Conservation (phyloP, 1,140 invertebrate species). For the Papilio glaucus region DNA sequence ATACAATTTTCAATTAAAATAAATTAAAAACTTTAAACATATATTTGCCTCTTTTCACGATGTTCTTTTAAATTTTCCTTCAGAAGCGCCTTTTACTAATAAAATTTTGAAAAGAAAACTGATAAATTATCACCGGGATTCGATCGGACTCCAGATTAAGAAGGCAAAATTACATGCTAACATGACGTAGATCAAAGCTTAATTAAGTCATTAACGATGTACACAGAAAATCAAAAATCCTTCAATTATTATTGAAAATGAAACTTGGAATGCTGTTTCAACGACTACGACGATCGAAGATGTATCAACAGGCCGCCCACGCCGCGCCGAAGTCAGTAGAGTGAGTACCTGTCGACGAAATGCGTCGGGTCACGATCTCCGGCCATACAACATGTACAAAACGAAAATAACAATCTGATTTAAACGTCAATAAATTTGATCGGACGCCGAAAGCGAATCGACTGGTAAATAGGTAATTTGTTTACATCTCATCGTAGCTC, state of each 20-base stretch:
- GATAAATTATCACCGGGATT: too few relatives aligned
- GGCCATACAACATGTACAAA: neutral
- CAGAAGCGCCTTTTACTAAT: too few relatives aligned
- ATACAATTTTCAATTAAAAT: too few relatives aligned
- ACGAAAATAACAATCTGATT: conserved; percentile 10
- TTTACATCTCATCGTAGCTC: conserved; percentile 42
- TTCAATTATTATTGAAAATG: neutral
- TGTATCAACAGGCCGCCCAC: neutral
- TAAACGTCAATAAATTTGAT: neutral
- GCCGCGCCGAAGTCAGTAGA: neutral
- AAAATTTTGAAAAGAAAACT: too few relatives aligned
- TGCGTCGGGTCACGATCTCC: neutral
- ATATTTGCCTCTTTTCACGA: too few relatives aligned
- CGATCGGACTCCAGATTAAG: too few relatives aligned
- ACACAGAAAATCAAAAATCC: too few relatives aligned
- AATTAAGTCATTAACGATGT: too few relatives aligned
- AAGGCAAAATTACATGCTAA: too few relatives aligned
- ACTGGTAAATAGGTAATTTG: conserved; percentile 42
- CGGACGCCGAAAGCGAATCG: conserved; percentile 28
- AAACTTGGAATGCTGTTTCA: neutral
- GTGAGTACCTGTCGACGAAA: neutral
- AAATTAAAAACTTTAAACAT: too few relatives aligned
- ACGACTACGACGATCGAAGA: neutral
- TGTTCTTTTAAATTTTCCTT: too few relatives aligned
- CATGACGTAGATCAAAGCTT: too few relatives aligned